phyloP scores from a whole-genome alignment of 1,140 invertebrate genomes.

The Hyphantria cunea region DNA sequence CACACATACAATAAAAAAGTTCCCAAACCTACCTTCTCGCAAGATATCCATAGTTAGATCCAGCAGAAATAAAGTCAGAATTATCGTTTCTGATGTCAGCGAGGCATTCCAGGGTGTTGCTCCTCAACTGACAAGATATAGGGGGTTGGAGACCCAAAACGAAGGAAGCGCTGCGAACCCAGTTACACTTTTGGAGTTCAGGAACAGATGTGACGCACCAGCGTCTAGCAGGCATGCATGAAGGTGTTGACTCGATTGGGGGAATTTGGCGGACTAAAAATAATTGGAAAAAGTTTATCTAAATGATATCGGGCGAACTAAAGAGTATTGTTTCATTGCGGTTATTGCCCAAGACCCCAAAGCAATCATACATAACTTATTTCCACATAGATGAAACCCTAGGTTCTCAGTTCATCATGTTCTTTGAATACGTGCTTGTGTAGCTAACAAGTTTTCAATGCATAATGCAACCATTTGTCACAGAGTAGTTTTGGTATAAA shows the following conservation, averaged over 20 bases:
- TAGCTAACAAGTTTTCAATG: too few species aligned
- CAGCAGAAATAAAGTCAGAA: conserved; percentile 86
- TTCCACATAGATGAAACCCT: too few species aligned
- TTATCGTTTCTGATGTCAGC: conserved; percentile 80
- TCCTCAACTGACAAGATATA: conserved; percentile 78
- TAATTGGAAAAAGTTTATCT: too few species aligned
- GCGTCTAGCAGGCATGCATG: conserved; percentile 77
- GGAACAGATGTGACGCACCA: conserved; percentile 83
- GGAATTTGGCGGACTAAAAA: conserved; percentile 54
- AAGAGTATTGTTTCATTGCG: too few species aligned
- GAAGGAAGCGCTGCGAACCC: conserved; percentile 80
- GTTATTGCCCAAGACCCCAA: too few species aligned
- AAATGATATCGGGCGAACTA: too few species aligned
- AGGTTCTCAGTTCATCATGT: too few species aligned
- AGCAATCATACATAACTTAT: too few species aligned
- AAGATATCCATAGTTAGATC: conserved; percentile 87
- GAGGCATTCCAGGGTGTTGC: conserved; percentile 83
- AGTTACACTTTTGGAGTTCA: conserved; percentile 84
- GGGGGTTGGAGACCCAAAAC: conserved; percentile 83
- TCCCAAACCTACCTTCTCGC: conserved; percentile 83
- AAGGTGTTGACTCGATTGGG: conserved; percentile 45
- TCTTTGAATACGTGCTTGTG: too few species aligned
- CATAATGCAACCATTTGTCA: too few species aligned
- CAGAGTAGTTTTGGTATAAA: too few species aligned
- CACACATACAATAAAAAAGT: too few species aligned